Percentiles rank a stretch among this genome's conserved stretches.
These are phyloP conservation scores for Chunga burmeisteri DNA, from an alignment of 2,113 vertebrate species.

Conservation along the genomic window DNA sequence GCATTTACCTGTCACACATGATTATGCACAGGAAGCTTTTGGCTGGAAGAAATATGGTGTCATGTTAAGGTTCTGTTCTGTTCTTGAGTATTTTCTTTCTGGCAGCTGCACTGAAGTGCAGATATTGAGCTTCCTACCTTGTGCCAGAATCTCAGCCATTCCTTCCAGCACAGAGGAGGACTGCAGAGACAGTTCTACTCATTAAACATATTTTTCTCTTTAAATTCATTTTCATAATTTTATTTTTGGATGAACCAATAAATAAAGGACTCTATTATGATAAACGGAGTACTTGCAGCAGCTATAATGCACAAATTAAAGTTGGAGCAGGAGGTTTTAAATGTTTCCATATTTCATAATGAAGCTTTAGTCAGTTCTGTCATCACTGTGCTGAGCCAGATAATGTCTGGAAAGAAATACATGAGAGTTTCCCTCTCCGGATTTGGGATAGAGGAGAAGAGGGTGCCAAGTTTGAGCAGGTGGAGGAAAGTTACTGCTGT, in stretches of 20 bases:
- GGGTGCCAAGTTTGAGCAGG: constrained; percentile 5
- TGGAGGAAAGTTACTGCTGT: not conserved
- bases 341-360: constrained; percentile 37
- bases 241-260: constrained; percentile 36
- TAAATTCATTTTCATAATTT: constrained; percentile 60
- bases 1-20: constrained; percentile 64
- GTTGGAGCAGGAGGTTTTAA: constrained; percentile 64
- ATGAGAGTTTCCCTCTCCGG: not conserved
- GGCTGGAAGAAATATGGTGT: constrained; percentile 53
- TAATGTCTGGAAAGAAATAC: not conserved
- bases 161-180: constrained; percentile 8
- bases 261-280: constrained; percentile 59
- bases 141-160: constrained; percentile 44
- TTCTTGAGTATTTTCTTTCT: constrained; percentile 49
- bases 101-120: constrained; percentile 62
- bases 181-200: constrained; percentile 53
- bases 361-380: constrained; percentile 38
- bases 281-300: constrained; percentile 52
- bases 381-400: constrained; percentile 2
- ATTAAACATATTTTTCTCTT: constrained; percentile 47
- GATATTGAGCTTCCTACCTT: constrained; percentile 50
- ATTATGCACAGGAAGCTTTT: constrained; percentile 49
- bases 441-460: not conserved
- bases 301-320: constrained; percentile 15
- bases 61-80: constrained; percentile 41